Evolutionary conservation across 2,113 vertebrate species (phyloP).

Genomic region (Probosciger aterrimus): DNA sequence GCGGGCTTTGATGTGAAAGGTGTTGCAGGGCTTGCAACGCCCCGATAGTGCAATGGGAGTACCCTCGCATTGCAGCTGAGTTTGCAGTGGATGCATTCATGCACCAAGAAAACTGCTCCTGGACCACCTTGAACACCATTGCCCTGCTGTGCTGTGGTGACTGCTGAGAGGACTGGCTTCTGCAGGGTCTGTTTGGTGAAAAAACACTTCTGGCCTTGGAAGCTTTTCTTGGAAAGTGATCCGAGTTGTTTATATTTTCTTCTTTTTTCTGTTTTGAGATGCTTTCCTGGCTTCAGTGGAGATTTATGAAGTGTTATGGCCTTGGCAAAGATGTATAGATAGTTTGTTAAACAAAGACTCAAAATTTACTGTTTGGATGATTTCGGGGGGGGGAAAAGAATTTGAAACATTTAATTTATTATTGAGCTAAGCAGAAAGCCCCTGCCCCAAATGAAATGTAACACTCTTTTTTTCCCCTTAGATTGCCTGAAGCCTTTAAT

Average conservation of each 20-base stretch:
- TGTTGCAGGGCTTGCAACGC: fast-evolving
- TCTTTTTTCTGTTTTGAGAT: neutral
- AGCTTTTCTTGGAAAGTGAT: neutral
- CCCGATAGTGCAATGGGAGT: fast-evolving
- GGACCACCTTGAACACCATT: fast-evolving
- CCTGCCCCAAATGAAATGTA: neutral
- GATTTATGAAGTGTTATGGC: constrained; percentile 16
- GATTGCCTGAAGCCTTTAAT: neutral
- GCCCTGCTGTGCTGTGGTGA: neutral
- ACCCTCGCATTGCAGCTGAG: fast-evolving
- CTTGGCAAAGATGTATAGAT: neutral
- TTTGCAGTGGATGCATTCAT: fast-evolving
- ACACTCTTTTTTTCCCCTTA: neutral
- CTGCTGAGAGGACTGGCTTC: fast-evolving
- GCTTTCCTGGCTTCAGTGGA: neutral
- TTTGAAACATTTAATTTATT: neutral
- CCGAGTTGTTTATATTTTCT: neutral
- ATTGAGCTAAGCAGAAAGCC: neutral
- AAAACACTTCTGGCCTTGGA: neutral
- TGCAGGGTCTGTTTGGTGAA: neutral
- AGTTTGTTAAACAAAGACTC: neutral
- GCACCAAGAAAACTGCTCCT: neutral
- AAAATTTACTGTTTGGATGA: neutral
- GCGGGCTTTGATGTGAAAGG: neutral
- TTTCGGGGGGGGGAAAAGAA: neutral